Base-by-base conservation (phyloP, 2,888 invertebrate genomes). In the Dryobota labecula region DNA sequence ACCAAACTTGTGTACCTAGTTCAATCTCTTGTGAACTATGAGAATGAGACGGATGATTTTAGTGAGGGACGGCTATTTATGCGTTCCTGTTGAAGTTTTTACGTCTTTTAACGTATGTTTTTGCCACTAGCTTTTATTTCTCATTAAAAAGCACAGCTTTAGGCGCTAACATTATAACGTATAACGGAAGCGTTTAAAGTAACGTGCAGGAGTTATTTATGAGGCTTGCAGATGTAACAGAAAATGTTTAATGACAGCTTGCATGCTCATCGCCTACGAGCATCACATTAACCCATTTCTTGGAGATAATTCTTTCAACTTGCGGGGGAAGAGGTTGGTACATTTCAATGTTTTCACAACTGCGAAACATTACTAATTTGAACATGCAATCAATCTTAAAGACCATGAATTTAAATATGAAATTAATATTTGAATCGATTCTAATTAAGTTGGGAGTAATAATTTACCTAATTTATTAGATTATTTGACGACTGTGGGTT, bases 221-320 rank as follows among this genome's bases (percentile, higher is more conserved):
- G 73, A 73, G 38, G 41, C 66, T 75, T 75, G 79, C 83, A 83
- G 83, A 81, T 76, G 81, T 83, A 84, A 80, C 63, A 73, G 73
- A 76, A 77, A 77, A 70, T 73, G 62, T 84, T 81, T 78, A 83
- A 84, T 81, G 84, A 80, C 81, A 73, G 81, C 76, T 70, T 76
- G 65, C 73, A 75, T 75, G 73, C 76, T 83, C 67, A 79, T 65
- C 75, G 76, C 81, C 73, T 76, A 72, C 78, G 60, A 83, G 63
- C 69, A 64, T 70, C 57, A 65, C 76, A 73, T 81, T 84, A 84
- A 84, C 84, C 84, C 70, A 84, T 81, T 78, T 84, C 60, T 74
- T 74, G 70, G 8, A 73, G 72, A 74, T 73, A 76, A 73, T 78
- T 80, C 74, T 78, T 78, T 80, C 65, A 70, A 71, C 70, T 69